A percentile compares a stretch with the other conserved stretches of the same genome.
Conservation (phyloP, 2,113 vertebrate genomes). For the Mirounga angustirostris region DNA sequence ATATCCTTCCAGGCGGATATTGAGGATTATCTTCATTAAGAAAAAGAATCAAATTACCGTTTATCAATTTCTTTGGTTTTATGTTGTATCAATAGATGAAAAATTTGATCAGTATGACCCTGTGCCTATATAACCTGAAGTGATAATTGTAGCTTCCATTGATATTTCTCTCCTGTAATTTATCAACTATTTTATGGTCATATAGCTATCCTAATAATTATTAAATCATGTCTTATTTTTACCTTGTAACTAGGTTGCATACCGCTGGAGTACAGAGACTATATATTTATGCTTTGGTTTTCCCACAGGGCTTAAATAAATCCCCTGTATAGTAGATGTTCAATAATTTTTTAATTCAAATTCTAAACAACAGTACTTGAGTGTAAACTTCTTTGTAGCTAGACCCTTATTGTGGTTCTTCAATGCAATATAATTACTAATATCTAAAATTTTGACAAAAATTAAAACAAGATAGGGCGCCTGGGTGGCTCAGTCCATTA, state of each 20-base stretch:
- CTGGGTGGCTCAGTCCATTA: no score
- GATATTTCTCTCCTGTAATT: not conserved
- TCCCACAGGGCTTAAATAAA: not conserved
- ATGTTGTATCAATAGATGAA: not conserved
- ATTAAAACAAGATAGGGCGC: not conserved
- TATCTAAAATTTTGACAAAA: not conserved
- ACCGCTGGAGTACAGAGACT: not conserved
- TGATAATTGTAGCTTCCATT: not conserved
- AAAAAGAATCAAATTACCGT: not conserved
- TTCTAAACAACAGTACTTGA: not conserved
- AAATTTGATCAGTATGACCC: not conserved
- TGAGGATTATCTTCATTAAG: not conserved
- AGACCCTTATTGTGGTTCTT: not conserved
- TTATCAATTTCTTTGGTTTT: not conserved
- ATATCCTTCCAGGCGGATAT: not conserved
- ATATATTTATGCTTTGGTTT: not conserved
- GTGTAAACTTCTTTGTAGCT: not conserved
- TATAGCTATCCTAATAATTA: not conserved
- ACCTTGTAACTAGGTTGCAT: not conserved
- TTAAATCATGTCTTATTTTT: not conserved
- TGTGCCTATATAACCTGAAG: not conserved
- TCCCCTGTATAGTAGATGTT: not conserved
- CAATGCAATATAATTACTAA: not conserved
- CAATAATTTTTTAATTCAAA: not conserved
- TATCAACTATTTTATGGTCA: constrained; percentile 29